These are phyloP conservation scores for Porites lobata DNA, from an alignment of 92 coral and sea anemone species.

Conservation along the genomic window DNA sequence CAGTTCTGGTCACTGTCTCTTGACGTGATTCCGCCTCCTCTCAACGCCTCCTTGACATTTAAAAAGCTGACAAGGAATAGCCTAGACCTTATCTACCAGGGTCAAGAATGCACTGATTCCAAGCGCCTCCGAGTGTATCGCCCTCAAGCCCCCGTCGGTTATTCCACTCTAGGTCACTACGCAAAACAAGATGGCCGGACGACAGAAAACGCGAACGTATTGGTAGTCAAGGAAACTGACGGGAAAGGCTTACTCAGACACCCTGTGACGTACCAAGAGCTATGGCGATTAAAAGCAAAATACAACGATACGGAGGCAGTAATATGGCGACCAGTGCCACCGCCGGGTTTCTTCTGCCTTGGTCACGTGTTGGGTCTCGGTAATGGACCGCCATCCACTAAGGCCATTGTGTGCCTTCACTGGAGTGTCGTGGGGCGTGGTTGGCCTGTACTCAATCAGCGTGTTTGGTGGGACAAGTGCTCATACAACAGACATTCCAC, in stretches of 20 bases:
- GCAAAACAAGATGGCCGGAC: constrained; percentile 27
- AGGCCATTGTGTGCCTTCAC: constrained; percentile 80
- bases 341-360: constrained; percentile 86
- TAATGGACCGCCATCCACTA: constrained; percentile 52
- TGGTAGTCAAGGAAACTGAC: constrained; percentile 73
- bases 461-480: constrained; percentile 85
- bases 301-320: constrained; percentile 41
- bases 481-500: constrained; percentile 70
- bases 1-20: constrained; percentile 69
- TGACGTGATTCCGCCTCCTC: constrained; percentile 75
- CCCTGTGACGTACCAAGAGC: constrained; percentile 70
- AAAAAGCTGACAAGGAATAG: constrained; percentile 65
- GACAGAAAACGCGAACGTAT: constrained; percentile 38
- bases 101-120: constrained; percentile 60
- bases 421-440: constrained; percentile 79
- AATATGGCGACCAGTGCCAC: constrained; percentile 84
- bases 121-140: constrained; percentile 79
- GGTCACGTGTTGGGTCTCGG: constrained; percentile 81
- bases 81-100: constrained; percentile 73
- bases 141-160: constrained; percentile 87
- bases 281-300: constrained; percentile 63
- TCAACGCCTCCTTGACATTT: constrained; percentile 48
- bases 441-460: constrained; percentile 41
- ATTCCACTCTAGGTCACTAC: constrained; percentile 75
- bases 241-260: constrained; percentile 66